Evolutionary conservation across 2,113 vertebrate species (phyloP).

Genomic region (Nyctibius bracteatus): DNA sequence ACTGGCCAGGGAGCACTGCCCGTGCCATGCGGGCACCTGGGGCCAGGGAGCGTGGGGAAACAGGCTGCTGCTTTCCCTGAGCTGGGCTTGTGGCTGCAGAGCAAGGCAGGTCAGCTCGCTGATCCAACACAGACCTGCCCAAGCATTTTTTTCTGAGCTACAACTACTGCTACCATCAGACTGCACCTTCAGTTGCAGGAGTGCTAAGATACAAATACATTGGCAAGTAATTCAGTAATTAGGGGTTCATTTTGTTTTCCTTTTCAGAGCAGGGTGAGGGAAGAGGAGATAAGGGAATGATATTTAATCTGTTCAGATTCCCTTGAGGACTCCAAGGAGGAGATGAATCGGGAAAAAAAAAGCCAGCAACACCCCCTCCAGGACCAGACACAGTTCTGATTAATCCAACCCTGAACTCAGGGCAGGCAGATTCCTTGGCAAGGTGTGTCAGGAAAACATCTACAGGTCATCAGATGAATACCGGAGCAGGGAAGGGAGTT

Average conservation of each 20-base stretch:
- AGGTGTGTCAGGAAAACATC: constrained; percentile 38
- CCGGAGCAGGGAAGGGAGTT: background rate
- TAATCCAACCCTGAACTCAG: background rate
- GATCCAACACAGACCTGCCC: background rate
- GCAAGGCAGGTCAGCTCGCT: background rate
- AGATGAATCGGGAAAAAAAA: background rate
- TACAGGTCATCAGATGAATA: background rate
- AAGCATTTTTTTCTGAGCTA: background rate
- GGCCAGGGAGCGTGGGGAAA: background rate
- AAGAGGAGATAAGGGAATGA: background rate
- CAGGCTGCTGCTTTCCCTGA: no score
- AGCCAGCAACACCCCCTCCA: background rate
- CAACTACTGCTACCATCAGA: background rate
- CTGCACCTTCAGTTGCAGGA: background rate
- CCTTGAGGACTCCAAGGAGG: background rate
- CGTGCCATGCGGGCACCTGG: background rate
- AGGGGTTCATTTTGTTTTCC: background rate
- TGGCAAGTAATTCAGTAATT: background rate
- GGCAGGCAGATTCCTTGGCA: constrained; percentile 33
- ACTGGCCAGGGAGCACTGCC: background rate
- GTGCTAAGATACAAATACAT: background rate
- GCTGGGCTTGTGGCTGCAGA: background rate
- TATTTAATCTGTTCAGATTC: background rate
- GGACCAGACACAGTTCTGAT: background rate
- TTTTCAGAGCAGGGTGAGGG: background rate